Conservation (phyloP, 2,888 invertebrate genomes). For the Tipula helvola region DNA sequence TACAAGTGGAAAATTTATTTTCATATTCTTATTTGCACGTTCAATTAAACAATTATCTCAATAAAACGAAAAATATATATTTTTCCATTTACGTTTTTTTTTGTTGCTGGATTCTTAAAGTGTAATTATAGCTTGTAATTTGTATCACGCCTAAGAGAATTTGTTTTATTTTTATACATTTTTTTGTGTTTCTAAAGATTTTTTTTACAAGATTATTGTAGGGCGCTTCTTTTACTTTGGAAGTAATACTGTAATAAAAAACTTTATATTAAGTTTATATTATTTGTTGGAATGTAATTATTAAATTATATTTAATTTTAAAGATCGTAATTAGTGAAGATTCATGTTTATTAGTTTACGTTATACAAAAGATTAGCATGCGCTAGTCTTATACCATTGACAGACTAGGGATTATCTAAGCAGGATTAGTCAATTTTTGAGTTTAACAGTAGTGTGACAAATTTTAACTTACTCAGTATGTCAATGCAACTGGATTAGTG, state of each 20-base stretch:
- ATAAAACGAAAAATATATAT: background rate
- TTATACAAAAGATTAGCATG: background rate
- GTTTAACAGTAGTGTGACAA: no score
- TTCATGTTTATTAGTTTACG: background rate
- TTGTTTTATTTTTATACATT: background rate
- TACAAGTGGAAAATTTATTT: background rate
- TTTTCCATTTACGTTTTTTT: background rate
- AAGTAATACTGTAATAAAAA: background rate
- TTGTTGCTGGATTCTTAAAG: background rate
- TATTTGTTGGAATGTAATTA: background rate
- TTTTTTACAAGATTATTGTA: background rate
- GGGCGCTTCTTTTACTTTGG: background rate
- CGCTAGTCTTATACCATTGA: no score
- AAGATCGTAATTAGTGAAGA: background rate
- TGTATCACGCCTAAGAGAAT: background rate
- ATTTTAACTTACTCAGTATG: no score
- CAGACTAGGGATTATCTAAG: no score
- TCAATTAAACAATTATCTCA: background rate
- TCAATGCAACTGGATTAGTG: no score
- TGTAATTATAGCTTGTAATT: background rate
- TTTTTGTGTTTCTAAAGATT: background rate
- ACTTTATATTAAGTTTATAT: background rate
- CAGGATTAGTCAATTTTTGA: no score
- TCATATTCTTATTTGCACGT: background rate
- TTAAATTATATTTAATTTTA: background rate